Evolutionary conservation across 2,797 vertebrate species (phyloP).

Genomic region (Sitta carolinensis): DNA sequence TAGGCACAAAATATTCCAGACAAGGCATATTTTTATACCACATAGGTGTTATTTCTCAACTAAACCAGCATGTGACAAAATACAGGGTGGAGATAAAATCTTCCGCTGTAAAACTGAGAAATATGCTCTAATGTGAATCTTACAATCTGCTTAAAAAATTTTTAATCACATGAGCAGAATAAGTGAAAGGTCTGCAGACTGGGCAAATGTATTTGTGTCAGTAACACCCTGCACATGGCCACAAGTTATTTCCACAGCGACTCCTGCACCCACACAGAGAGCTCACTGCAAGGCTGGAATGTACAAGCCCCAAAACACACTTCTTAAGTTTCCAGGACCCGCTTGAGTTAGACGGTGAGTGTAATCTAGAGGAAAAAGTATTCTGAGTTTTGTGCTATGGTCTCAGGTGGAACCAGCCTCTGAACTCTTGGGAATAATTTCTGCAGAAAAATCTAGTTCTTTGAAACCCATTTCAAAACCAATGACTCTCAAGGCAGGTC

Average conservation of each 20-base stretch:
- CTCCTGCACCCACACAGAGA: not conserved
- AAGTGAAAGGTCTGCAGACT: accelerated
- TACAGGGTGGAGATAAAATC: not conserved
- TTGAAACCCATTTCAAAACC: not conserved
- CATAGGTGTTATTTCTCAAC: accelerated
- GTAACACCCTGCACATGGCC: accelerated
- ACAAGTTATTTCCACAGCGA: accelerated
- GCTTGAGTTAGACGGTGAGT: accelerated
- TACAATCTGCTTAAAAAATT: accelerated
- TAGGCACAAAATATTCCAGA: not conserved
- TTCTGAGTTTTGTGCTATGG: not conserved
- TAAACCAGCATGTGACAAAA: not conserved
- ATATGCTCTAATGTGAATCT: not conserved
- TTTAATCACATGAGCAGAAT: not conserved
- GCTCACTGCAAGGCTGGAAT: not conserved
- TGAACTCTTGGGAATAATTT: not conserved
- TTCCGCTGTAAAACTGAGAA: not conserved
- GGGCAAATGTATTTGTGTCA: accelerated
- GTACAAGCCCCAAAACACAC: accelerated
- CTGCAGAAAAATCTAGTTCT: not conserved
- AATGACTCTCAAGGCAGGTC: too few species aligned
- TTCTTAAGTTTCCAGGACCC: accelerated
- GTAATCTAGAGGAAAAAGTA: not conserved
- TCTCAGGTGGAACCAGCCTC: not conserved
- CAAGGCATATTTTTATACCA: not conserved